Evolutionary conservation across 92 coral and sea anemone genomes (phyloP).

Genomic region (Hydrozoanthus gracilis): DNA sequence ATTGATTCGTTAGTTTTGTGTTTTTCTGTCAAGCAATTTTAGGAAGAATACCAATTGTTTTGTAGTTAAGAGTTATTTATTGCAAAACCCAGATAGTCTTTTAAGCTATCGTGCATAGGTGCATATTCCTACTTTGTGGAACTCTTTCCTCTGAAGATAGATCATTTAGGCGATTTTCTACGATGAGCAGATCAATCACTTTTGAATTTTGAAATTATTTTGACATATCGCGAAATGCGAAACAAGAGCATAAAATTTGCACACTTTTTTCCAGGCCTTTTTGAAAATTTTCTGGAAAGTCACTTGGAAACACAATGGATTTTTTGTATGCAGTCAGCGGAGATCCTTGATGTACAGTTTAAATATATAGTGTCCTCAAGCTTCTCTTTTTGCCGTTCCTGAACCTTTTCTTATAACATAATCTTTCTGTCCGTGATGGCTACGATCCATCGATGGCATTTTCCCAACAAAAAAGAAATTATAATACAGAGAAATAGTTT

Average conservation of each 20-base stretch:
- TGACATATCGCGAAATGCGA: background rate
- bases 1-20: background rate
- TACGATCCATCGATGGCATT: constrained; percentile 12
- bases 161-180: no score
- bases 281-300: background rate
- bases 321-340: no score
- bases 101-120: no score
- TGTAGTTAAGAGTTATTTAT: no score
- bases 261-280: background rate
- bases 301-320: background rate
- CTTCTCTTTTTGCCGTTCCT: background rate
- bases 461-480: constrained; percentile 40
- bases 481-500: constrained; percentile 50
- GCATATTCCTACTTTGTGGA: no score
- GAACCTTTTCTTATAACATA: background rate
- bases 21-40: background rate
- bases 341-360: background rate
- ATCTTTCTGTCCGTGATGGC: background rate
- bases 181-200: background rate
- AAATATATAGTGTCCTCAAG: background rate
- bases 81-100: no score
- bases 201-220: background rate
- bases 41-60: background rate
- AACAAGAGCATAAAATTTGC: background rate
- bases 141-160: no score